Percentiles rank a stretch among this genome's conserved stretches.
phyloP scores from a whole-genome alignment of 2,113 vertebrate genomes.

The Ciconia stormi region DNA sequence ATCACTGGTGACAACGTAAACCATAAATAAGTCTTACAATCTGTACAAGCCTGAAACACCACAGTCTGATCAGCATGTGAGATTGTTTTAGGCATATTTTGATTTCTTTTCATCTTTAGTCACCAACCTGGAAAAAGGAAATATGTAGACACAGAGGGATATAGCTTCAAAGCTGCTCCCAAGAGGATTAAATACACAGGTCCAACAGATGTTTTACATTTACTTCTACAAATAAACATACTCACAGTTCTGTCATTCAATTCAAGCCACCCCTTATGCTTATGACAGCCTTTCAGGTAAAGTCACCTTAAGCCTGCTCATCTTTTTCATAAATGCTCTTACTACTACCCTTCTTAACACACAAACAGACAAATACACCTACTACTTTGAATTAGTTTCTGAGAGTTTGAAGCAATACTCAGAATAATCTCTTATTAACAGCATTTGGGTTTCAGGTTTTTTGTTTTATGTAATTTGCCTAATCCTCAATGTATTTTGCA shows the following conservation, averaged over 20 bases:
- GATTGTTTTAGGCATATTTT: slow-evolving; percentile 27
- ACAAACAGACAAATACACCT: background rate
- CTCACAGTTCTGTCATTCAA: slow-evolving; percentile 1
- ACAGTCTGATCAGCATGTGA: background rate
- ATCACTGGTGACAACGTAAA: slow-evolving; percentile 18
- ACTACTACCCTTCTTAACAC: background rate
- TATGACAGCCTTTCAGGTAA: background rate
- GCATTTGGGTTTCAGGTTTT: background rate
- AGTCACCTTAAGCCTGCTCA: background rate
- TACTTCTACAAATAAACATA: slow-evolving; percentile 49
- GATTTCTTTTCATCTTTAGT: slow-evolving; percentile 46
- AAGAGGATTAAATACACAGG: background rate
- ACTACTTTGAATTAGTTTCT: background rate
- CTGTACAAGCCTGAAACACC: background rate
- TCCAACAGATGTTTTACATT: slow-evolving; percentile 49
- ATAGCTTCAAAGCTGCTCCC: slow-evolving; percentile 27
- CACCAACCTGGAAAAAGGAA: slow-evolving; percentile 10
- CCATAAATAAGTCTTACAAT: background rate
- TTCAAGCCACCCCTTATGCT: background rate
- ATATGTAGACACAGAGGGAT: background rate
- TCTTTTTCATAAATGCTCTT: background rate
- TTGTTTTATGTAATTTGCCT: background rate
- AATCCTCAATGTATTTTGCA: background rate
- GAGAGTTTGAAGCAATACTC: background rate
- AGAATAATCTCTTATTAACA: background rate